Conservation (phyloP, 1,140 invertebrate genomes). For the Camponotus pennsylvanicus region DNA sequence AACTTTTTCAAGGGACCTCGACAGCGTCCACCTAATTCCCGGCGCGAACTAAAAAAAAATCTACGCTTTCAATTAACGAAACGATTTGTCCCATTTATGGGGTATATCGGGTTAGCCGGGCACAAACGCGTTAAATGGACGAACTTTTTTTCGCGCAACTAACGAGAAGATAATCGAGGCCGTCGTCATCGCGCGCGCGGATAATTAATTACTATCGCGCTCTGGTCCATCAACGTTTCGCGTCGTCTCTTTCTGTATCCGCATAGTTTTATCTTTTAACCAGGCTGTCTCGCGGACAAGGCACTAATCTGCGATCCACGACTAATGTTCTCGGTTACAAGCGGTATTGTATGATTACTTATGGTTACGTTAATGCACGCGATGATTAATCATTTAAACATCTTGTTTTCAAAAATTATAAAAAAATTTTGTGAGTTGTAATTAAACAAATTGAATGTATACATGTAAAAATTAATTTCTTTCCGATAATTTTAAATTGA, state of each 20-base stretch:
- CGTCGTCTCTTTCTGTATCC: slow-evolving; percentile 12
- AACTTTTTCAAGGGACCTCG: slow-evolving; percentile 19
- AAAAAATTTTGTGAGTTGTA: background rate
- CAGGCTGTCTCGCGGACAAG: background rate
- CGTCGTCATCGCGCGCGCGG: slow-evolving; percentile 43
- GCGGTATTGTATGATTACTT: background rate
- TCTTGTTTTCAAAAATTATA: background rate
- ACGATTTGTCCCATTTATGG: slow-evolving; percentile 44
- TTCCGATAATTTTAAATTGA: too few species aligned
- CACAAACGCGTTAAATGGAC: slow-evolving; percentile 35
- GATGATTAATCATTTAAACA: background rate
- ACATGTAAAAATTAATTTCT: background rate
- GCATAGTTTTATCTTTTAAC: slow-evolving; percentile 53
- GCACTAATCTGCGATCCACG: background rate
- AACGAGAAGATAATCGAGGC: slow-evolving; percentile 59
- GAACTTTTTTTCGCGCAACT: slow-evolving; percentile 38
- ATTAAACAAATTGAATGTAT: background rate
- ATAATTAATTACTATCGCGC: slow-evolving; percentile 55
- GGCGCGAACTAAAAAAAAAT: slow-evolving; percentile 24
- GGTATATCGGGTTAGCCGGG: slow-evolving; percentile 46
- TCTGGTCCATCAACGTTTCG: slow-evolving; percentile 51
- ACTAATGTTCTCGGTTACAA: slow-evolving; percentile 6
- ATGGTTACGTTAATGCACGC: background rate
- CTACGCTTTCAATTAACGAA: slow-evolving; percentile 51
- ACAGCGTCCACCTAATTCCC: slow-evolving; percentile 14